Percentiles rank a stretch among this genome's conserved stretches.
Conservation (phyloP, 2,113 vertebrate genomes). For the Hystrix brachyura region DNA sequence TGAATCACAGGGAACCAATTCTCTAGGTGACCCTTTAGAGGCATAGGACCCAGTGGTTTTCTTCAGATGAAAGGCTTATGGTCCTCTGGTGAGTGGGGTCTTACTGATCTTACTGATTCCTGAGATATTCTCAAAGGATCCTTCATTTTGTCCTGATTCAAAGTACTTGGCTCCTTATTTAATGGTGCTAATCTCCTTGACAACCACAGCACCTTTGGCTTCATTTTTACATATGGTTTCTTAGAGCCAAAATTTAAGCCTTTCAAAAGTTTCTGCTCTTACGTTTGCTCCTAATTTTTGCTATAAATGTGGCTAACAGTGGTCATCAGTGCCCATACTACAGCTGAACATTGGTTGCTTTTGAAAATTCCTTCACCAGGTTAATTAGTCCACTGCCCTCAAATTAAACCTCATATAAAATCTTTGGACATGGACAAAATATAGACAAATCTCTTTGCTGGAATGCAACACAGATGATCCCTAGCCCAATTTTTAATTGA, state of each 20-base stretch:
- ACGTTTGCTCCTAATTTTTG: not conserved
- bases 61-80: not conserved
- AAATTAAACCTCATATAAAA: not conserved
- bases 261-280: not conserved
- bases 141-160: not conserved
- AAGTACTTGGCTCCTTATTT: not conserved
- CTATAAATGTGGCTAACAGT: not conserved
- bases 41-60: not conserved
- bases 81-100: not conserved
- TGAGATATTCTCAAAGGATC: not conserved
- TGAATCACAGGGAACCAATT: not conserved
- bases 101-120: not conserved
- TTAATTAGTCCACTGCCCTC: not conserved
- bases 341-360: not conserved
- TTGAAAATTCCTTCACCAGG: not conserved
- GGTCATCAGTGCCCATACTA: not conserved
- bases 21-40: not conserved
- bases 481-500: not conserved
- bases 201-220: not conserved
- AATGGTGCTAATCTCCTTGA: not conserved
- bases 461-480: not conserved
- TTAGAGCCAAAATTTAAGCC: not conserved
- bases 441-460: not conserved
- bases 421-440: not conserved
- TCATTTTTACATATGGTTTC: not conserved